Evolutionary conservation across 2,113 vertebrate genomes (phyloP).

Genomic region (Cricetomys ansorgei): DNA sequence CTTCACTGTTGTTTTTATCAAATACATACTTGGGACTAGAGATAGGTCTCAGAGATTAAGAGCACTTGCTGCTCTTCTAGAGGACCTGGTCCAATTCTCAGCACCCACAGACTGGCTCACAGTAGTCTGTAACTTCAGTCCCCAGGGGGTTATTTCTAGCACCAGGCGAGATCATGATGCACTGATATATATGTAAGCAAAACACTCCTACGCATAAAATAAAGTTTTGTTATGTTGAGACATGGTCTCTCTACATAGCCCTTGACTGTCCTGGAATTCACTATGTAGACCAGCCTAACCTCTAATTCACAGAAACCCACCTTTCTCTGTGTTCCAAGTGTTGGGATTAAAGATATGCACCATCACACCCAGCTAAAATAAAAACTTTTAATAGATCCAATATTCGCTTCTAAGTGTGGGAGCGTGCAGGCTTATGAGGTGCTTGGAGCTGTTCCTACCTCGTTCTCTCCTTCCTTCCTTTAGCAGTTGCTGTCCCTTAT

Average conservation of each 20-base stretch:
- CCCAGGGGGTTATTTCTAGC: background rate
- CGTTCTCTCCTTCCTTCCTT: background rate
- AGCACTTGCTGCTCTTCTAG: background rate
- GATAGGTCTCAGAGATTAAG: background rate
- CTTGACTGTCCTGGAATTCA: background rate
- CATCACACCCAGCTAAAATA: background rate
- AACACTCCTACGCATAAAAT: background rate
- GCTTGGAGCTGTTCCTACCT: background rate
- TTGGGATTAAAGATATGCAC: background rate
- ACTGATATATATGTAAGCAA: background rate
- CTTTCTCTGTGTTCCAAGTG: background rate
- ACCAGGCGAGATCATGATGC: background rate
- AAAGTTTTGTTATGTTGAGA: background rate
- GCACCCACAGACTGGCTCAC: background rate
- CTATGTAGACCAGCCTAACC: background rate
- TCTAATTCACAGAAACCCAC: background rate
- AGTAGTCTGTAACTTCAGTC: background rate
- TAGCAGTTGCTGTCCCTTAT: background rate
- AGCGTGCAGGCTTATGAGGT: background rate
- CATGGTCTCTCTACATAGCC: background rate
- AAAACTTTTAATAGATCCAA: background rate
- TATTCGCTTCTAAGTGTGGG: background rate
- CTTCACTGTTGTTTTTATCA: background rate
- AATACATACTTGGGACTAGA: background rate
- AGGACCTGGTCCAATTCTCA: background rate